Evolutionary conservation across 1,140 invertebrate species (phyloP).

Genomic region (Sminthurides bifidus): DNA sequence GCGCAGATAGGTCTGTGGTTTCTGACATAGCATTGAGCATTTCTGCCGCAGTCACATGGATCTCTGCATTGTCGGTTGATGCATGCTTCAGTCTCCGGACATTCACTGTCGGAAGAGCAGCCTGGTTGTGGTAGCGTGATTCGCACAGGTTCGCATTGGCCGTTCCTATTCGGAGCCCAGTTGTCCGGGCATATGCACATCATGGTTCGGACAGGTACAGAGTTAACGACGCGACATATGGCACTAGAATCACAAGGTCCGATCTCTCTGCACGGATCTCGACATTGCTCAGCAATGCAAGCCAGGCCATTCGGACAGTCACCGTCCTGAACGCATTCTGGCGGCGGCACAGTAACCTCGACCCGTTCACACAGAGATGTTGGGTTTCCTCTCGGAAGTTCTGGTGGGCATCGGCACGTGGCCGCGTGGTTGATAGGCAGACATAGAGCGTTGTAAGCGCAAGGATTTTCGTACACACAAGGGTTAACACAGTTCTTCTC

Average conservation of each 20-base stretch:
- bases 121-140: constrained; percentile 53
- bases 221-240: constrained; percentile 63
- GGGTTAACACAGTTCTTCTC: constrained; percentile 76
- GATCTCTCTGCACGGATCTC: constrained; percentile 61
- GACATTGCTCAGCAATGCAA: constrained; percentile 64
- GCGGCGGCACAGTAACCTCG: constrained; percentile 31
- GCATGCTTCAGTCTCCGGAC: constrained; percentile 61
- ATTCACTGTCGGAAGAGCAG: constrained; percentile 65
- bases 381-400: constrained; percentile 52
- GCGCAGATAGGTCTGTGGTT: constrained; percentile 76
- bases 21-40: constrained; percentile 65
- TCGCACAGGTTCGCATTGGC: constrained; percentile 56
- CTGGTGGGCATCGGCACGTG: constrained; percentile 59
- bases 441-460: constrained; percentile 64
- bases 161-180: constrained; percentile 61
- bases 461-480: constrained; percentile 53
- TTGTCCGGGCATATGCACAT: constrained; percentile 71
- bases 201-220: constrained; percentile 67
- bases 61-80: constrained; percentile 71
- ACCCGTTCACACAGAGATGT: constrained; percentile 55
- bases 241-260: constrained; percentile 57
- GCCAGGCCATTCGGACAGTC: constrained; percentile 68
- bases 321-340: constrained; percentile 59
- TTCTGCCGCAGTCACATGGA: constrained; percentile 73
- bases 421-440: constrained; percentile 61